Percentiles rank a stretch among this genome's conserved stretches.
Conservation (phyloP, 1,140 invertebrate genomes). For the Lerema accius region DNA sequence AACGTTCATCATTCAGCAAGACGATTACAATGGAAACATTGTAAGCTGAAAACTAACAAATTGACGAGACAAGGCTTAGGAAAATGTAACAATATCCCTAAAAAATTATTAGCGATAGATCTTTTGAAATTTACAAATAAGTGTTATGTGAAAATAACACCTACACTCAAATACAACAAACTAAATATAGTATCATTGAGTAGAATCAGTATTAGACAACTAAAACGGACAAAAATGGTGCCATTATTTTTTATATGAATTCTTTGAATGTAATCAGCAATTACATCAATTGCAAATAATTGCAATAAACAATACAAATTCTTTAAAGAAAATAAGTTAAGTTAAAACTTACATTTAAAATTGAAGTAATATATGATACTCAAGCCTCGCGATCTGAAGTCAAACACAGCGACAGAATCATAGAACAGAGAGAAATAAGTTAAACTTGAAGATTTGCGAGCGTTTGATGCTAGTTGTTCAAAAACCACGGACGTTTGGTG, state of each 20-base stretch:
- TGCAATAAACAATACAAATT: too few relatives aligned
- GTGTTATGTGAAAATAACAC: too few relatives aligned
- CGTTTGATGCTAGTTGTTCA: constrained; percentile 2
- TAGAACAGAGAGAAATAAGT: neutral
- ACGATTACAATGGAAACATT: neutral
- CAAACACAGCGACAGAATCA: neutral
- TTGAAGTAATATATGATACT: neutral
- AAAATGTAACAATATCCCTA: too few relatives aligned
- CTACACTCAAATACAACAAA: too few relatives aligned
- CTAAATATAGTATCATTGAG: too few relatives aligned
- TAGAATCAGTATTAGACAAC: too few relatives aligned
- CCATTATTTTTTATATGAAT: too few relatives aligned
- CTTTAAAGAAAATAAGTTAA: neutral
- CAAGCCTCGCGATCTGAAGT: neutral
- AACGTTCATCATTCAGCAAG: constrained; percentile 14
- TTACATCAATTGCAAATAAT: too few relatives aligned
- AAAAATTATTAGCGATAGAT: too few relatives aligned
- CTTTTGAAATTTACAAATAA: too few relatives aligned
- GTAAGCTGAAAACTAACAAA: constrained; percentile 4
- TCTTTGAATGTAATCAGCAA: too few relatives aligned
- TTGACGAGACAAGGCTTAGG: neutral
- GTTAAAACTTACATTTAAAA: neutral
- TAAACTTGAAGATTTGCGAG: constrained; percentile 1
- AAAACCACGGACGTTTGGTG: neutral
- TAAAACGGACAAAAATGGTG: too few relatives aligned